A percentile compares a stretch with the other conserved stretches of the same genome.
These are phyloP conservation scores for Aspidapion aeneum DNA, from an alignment of 2,888 invertebrate species.

Conservation along the genomic window DNA sequence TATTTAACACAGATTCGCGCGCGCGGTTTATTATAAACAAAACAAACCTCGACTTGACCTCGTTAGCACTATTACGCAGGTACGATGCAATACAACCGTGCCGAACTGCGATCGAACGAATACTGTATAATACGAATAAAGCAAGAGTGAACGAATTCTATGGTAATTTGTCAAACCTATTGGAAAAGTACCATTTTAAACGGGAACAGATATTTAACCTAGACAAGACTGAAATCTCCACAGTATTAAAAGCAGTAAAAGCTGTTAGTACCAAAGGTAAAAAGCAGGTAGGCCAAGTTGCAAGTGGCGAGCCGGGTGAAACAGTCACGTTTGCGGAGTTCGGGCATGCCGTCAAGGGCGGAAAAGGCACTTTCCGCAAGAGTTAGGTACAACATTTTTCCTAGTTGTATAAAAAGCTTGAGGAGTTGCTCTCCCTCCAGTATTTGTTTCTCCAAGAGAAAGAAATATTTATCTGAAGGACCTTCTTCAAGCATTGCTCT, in stretches of 20 bases:
- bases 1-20: too few relatives aligned
- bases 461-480: constrained; percentile 23
- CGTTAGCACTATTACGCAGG: too few relatives aligned
- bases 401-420: constrained; percentile 25
- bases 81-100: too few relatives aligned
- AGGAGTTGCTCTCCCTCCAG: constrained; percentile 23
- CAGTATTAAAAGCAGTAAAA: constrained; percentile 18
- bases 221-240: constrained; percentile 19
- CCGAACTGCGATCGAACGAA: too few relatives aligned
- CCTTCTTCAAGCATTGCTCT: constrained; percentile 22
- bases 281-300: constrained; percentile 22
- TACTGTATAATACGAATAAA: too few relatives aligned
- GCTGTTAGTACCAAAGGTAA: constrained; percentile 18
- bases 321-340: constrained; percentile 24
- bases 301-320: constrained; percentile 24
- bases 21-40: too few relatives aligned
- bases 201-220: constrained; percentile 16
- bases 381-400: too few relatives aligned
- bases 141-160: constrained; percentile 10
- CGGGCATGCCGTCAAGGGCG: too few relatives aligned
- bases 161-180: constrained; percentile 1
- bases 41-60: too few relatives aligned
- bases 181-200: constrained; percentile 11
- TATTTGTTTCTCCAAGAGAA: constrained; percentile 26
- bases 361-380: too few relatives aligned